A percentile compares a stretch with the other conserved stretches of the same genome.
phyloP scores from a whole-genome alignment of 2,113 vertebrate species.

The Amazona guildingii region DNA sequence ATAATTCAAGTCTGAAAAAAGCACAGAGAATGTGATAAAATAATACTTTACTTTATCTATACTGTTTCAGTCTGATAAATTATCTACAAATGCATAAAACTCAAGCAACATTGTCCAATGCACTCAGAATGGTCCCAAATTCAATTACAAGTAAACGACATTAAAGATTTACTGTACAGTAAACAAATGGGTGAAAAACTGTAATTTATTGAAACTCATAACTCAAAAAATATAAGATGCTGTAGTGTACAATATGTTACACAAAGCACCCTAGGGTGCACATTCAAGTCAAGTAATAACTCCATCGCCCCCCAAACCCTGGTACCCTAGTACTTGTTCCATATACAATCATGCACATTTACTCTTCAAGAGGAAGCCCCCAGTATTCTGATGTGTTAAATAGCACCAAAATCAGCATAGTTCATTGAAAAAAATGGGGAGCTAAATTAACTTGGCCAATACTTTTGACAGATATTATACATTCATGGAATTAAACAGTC shows the following conservation, averaged over 20 bases:
- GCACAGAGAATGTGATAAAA: conserved; percentile 43
- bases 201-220: conserved; percentile 88
- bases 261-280: conserved; percentile 83
- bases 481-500: conserved; percentile 83
- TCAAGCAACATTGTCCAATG: conserved; percentile 8
- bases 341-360: conserved; percentile 86
- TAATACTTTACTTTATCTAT: conserved; percentile 56
- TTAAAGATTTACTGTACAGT: conserved; percentile 62
- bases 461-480: conserved; percentile 82
- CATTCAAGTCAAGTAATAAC: conserved; percentile 87
- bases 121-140: conserved; percentile 29
- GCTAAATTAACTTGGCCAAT: conserved; percentile 77
- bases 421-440: conserved; percentile 72
- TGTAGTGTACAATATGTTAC: conserved; percentile 91
- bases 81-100: conserved; percentile 49
- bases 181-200: conserved; percentile 84
- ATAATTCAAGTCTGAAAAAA: conserved; percentile 14
- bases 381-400: conserved; percentile 79
- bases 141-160: conserved; percentile 36
- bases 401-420: conserved; percentile 83
- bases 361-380: conserved; percentile 82
- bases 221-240: conserved; percentile 90
- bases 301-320: conserved; percentile 76
- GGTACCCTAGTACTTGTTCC: conserved; percentile 80
- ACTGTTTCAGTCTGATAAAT: conserved; percentile 4